phyloP scores from a whole-genome alignment of 2,888 invertebrate genomes.

The Caenorhabditis sp. region DNA sequence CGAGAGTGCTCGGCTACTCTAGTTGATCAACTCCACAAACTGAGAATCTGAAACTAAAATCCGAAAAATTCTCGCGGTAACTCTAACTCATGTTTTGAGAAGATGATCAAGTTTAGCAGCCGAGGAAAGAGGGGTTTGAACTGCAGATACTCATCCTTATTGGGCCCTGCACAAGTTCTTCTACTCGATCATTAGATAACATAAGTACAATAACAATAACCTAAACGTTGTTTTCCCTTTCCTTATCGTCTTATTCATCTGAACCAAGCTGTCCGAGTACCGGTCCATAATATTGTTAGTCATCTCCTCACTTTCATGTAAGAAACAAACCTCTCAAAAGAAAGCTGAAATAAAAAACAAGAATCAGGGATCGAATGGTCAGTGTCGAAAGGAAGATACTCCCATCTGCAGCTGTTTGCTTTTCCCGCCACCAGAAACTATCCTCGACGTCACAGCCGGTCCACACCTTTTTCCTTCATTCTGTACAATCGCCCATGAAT shows the following conservation, averaged over 20 bases:
- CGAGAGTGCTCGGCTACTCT: no score
- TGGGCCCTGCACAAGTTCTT: no score
- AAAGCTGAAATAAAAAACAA: not conserved
- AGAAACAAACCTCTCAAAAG: no score
- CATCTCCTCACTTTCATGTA: no score
- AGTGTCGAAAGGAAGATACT: slow-evolving; percentile 14
- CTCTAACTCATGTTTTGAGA: no score
- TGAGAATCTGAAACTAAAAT: no score
- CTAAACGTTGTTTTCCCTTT: not conserved
- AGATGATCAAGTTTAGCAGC: no score
- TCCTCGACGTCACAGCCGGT: slow-evolving; percentile 47
- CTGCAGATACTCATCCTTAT: no score
- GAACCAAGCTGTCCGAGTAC: slow-evolving; percentile 7
- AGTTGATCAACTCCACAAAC: no score
- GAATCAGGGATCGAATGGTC: slow-evolving; percentile 7
- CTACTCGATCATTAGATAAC: not conserved
- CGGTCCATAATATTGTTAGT: not conserved
- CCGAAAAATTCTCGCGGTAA: no score
- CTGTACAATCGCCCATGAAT: slow-evolving; percentile 38
- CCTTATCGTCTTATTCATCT: slow-evolving; percentile 4
- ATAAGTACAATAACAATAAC: not conserved
- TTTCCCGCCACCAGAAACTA: slow-evolving; percentile 52
- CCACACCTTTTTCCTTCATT: slow-evolving; percentile 29
- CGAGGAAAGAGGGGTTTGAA: no score
- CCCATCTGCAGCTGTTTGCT: slow-evolving; percentile 36